Evolutionary conservation across 2,888 invertebrate genomes (phyloP).

Genomic region (Aphidius colemani): DNA sequence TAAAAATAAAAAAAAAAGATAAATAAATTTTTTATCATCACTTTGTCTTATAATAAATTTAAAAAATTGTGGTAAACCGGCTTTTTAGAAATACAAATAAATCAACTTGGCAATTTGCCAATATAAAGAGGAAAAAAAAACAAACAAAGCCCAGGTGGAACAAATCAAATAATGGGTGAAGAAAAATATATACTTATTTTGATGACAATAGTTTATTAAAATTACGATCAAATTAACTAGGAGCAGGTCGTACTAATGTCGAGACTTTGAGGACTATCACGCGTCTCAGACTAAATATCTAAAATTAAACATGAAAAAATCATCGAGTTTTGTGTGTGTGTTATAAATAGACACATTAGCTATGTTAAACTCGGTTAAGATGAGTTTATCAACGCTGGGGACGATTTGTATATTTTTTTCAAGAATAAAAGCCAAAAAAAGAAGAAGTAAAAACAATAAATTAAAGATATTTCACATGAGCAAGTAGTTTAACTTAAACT

Average conservation of each 20-base stretch:
- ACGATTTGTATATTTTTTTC: not conserved
- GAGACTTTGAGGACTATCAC: constrained; percentile 31
- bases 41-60: no score
- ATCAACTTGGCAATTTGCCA: no score
- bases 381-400: constrained; percentile 18
- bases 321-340: constrained; percentile 38
- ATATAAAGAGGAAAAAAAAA: no score
- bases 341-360: constrained; percentile 51
- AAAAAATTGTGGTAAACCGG: no score
- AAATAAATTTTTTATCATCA: not conserved
- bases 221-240: constrained; percentile 43
- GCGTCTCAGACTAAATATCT: constrained; percentile 42
- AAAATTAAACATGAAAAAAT: constrained; percentile 53
- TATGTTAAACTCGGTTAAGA: constrained; percentile 24
- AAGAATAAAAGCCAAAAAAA: not conserved
- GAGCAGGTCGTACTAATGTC: constrained; percentile 38
- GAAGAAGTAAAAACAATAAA: no score
- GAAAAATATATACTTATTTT: no score
- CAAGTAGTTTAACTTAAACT: no score
- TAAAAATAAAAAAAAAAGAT: not conserved
- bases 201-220: no score
- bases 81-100: no score
- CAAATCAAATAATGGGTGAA: no score
- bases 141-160: no score
- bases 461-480: no score